Evolutionary conservation across 2,797 vertebrate species (phyloP).

Genomic region (Alauda arvensis): DNA sequence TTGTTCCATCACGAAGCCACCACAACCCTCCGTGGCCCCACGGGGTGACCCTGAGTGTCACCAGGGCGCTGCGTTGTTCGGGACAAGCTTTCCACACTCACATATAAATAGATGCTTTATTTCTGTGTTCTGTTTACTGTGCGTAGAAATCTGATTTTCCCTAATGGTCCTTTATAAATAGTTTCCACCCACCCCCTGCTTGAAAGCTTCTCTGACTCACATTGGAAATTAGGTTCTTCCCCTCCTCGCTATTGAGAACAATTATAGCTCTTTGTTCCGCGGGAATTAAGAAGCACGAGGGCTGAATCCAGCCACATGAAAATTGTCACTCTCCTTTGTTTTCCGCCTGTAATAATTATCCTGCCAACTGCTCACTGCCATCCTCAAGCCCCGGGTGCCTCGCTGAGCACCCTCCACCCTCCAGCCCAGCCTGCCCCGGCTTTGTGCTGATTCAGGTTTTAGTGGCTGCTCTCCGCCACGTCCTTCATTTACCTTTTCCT

Average conservation of each 20-base stretch:
- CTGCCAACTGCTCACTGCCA: slow-evolving; percentile 47
- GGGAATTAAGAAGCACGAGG: slow-evolving; percentile 63
- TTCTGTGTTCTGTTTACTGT: slow-evolving; percentile 43
- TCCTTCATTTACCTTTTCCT: not conserved
- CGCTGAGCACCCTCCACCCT: not conserved
- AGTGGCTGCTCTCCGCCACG: not conserved
- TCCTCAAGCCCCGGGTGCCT: slow-evolving; percentile 19
- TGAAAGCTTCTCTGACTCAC: slow-evolving; percentile 63
- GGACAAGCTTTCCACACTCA: slow-evolving; percentile 37
- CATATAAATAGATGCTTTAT: slow-evolving; percentile 42
- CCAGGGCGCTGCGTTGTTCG: not conserved
- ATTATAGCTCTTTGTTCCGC: slow-evolving; percentile 64
- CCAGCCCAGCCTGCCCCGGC: not conserved
- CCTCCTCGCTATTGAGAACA: slow-evolving; percentile 63
- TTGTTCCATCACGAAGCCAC: not conserved
- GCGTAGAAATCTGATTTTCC: slow-evolving; percentile 53
- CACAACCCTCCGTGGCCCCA: not conserved
- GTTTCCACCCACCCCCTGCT: slow-evolving; percentile 60
- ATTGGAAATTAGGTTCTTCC: slow-evolving; percentile 62
- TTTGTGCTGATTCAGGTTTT: slow-evolving; percentile 32
- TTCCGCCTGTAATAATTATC: slow-evolving; percentile 55
- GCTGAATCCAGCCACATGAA: slow-evolving; percentile 61
- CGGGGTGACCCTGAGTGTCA: not conserved
- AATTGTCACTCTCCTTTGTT: slow-evolving; percentile 65
- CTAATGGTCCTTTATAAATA: slow-evolving; percentile 59